Evolutionary conservation across 1,140 invertebrate species (phyloP), one percentile per base, ranked within the genome.

Genomic region (Pachypeltis micranthus): DNA sequence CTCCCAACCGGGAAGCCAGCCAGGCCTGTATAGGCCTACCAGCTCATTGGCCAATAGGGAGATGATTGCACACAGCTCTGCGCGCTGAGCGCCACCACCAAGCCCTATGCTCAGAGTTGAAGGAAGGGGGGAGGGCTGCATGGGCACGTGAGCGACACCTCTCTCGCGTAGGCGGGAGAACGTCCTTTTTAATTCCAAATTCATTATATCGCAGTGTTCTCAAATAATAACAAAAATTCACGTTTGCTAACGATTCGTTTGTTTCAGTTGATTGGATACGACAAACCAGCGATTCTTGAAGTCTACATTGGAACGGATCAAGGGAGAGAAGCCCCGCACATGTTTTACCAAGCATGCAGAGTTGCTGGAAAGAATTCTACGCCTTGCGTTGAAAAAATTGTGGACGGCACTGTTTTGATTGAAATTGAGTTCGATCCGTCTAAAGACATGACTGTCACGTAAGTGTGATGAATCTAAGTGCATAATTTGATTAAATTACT

Each of bases 281-380:
- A 88, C 66, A 90, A 92, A 73, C 82, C 88, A 3, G 83, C 91
- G 4, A 85, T 84, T 1, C 76, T 98, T 27, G 85, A 97, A 79
- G 88, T 97, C 14, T 97, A 93, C 72, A 94, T 97, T 69, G 94
- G 93, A 3, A 91, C 89, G 2, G 93, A 97, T 71, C 81, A 85
- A 56, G 91, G 84, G 0, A 82, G 87, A 34, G 87, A 93, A 12
- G 84, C 86, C 19, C 92, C 92, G 0, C 93, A 95, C 71, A 92
- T 94, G 84, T 95, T 95, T 74, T 95, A 96, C 74, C 91, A 94
- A 74, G 92, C 93, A 0, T 96, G 93, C 74, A 86, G 91, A 63
- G 93, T 98, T 0, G 89, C 88, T 65, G 93, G 94, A 0, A 97
- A 97, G 76, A 96, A 96, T 75, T 96, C 93, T 0, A 96, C 93